phyloP scores from a whole-genome alignment of 2,797 vertebrate genomes.

The Alectoris magna region DNA sequence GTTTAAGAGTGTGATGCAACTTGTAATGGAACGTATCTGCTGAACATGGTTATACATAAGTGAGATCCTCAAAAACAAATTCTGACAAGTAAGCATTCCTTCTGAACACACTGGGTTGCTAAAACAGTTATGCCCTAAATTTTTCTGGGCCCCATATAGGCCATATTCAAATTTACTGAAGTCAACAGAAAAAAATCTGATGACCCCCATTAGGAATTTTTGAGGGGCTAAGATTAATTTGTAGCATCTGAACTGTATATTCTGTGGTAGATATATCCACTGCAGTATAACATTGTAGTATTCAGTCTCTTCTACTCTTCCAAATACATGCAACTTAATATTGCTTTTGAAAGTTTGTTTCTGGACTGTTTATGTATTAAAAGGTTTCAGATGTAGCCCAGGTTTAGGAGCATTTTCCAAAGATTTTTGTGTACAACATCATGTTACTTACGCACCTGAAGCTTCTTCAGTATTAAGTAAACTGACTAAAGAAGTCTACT shows the following conservation, averaged over 20 bases:
- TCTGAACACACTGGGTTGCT: background rate
- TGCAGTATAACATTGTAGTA: background rate
- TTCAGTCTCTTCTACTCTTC: background rate
- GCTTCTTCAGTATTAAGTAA: background rate
- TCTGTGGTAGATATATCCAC: background rate
- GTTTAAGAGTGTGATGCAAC: background rate
- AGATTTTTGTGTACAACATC: background rate
- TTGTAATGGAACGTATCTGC: background rate
- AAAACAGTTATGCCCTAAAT: background rate
- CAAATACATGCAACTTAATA: background rate
- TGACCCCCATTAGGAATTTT: background rate
- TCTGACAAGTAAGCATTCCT: background rate
- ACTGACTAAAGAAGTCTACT: background rate
- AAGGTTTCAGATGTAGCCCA: background rate
- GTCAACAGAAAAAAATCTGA: background rate
- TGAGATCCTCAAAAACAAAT: background rate
- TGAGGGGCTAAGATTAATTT: background rate
- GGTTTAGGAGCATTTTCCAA: background rate
- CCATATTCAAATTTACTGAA: background rate
- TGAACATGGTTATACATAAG: background rate
- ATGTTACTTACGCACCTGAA: background rate
- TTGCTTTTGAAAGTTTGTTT: background rate
- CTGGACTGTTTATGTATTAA: background rate
- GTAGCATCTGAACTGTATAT: background rate
- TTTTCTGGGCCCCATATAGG: background rate